phyloP scores from a whole-genome alignment of 37 sponge, comb jelly and placozoan genomes.

The Cliona cf. orientalis region DNA sequence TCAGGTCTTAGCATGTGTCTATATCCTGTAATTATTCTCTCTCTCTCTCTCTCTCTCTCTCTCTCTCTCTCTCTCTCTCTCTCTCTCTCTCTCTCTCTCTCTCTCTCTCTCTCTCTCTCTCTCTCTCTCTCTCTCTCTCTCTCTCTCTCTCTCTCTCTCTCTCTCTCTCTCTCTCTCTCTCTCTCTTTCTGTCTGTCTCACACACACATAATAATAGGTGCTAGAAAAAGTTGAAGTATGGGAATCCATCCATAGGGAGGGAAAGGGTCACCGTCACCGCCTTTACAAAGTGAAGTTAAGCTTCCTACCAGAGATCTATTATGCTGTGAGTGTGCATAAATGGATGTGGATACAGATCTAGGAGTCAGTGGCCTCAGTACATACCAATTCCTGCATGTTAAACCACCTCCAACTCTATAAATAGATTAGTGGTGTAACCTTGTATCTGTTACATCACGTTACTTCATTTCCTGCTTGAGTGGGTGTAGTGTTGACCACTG shows the following conservation, averaged over 20 bases:
- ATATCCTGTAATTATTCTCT: not conserved
- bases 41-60: conserved; percentile 20
- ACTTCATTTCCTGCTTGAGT: no score
- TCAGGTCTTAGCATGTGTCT: no score
- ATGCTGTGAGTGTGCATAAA: conserved; percentile 60
- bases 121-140: conserved; percentile 19
- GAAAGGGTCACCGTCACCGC: conserved; percentile 41
- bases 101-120: conserved; percentile 17
- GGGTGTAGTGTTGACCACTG: no score
- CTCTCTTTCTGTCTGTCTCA: not conserved
- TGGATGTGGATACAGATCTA: no score
- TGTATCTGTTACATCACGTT: no score
- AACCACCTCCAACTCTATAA: no score
- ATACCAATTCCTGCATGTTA: no score
- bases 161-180: not conserved
- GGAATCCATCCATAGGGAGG: conserved; percentile 54
- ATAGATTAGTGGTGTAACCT: no score
- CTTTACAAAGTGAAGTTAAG: conserved; percentile 50
- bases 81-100: conserved; percentile 17
- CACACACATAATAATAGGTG: conserved; percentile 57
- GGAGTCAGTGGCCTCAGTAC: no score
- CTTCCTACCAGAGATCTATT: conserved; percentile 62
- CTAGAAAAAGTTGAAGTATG: conserved; percentile 89
- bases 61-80: conserved; percentile 28
- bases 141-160: not conserved